Percentiles rank a stretch among this genome's conserved stretches.
These are phyloP conservation scores for Hoplias malabaricus DNA, from an alignment of 2,113 vertebrate genomes.

Conservation along the genomic window DNA sequence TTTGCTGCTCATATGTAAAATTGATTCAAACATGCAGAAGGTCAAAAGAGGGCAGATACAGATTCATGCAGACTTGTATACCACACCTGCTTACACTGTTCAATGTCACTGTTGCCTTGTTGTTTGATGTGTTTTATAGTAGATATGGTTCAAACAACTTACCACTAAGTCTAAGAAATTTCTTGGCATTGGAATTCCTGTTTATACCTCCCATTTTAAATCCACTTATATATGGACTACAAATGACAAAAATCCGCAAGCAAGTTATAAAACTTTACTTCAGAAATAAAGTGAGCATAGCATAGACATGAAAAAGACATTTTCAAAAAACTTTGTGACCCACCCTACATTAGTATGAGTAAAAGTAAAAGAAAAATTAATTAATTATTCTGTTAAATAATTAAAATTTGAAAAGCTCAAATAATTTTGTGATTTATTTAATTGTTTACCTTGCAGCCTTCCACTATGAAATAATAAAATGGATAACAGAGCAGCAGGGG, in stretches of 20 bases:
- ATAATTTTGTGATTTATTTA: too few relatives aligned
- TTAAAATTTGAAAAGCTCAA: too few relatives aligned
- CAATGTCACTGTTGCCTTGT: slow-evolving; percentile 33
- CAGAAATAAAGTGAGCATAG: neutral
- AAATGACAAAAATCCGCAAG: slow-evolving; percentile 38
- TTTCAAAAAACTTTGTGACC: neutral
- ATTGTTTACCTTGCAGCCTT: too few relatives aligned
- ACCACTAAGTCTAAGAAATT: slow-evolving; percentile 40
- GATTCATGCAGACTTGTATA: slow-evolving; percentile 44
- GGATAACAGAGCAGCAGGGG: too few relatives aligned
- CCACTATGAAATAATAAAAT: too few relatives aligned
- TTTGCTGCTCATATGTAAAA: slow-evolving; percentile 40
- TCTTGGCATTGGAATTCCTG: slow-evolving; percentile 43
- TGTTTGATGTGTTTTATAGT: slow-evolving; percentile 51
- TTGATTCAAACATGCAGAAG: slow-evolving; percentile 29
- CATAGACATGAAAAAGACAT: neutral
- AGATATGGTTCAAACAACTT: slow-evolving; percentile 43
- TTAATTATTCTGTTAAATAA: too few relatives aligned
- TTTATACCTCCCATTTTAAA: slow-evolving; percentile 48
- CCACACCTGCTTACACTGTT: slow-evolving; percentile 36
- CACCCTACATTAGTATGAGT: too few relatives aligned
- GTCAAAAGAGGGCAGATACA: slow-evolving; percentile 37
- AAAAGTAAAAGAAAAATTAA: too few relatives aligned
- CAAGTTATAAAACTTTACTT: slow-evolving; percentile 21
- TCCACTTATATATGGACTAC: slow-evolving; percentile 52